A percentile compares a stretch with the other conserved stretches of the same genome.
These are phyloP conservation scores for Lutjanus argentimaculatus DNA, from an alignment of 2,797 vertebrate species.

Conservation along the genomic window DNA sequence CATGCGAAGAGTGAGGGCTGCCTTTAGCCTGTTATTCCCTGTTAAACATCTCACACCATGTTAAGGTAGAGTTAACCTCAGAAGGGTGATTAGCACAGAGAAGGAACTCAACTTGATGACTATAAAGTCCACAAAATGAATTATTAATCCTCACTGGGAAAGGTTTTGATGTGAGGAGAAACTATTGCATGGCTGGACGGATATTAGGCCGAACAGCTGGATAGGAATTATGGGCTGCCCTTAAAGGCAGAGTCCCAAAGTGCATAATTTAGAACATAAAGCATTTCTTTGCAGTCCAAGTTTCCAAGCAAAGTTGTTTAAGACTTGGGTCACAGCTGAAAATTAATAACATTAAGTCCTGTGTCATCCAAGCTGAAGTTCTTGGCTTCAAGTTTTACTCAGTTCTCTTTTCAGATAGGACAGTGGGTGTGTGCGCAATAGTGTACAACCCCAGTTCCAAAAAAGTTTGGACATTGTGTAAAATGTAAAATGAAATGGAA, in stretches of 20 bases:
- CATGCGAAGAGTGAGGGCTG: slow-evolving; percentile 78
- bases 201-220: slow-evolving; percentile 75
- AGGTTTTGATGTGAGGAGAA: slow-evolving; percentile 64
- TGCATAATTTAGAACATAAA: slow-evolving; percentile 75
- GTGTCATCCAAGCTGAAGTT: slow-evolving; percentile 42
- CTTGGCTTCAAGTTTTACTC: slow-evolving; percentile 28
- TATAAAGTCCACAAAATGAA: slow-evolving; percentile 64
- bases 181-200: slow-evolving; percentile 57
- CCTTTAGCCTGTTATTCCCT: slow-evolving; percentile 75
- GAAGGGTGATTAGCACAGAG: slow-evolving; percentile 66
- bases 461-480: no score
- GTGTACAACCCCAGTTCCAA: not conserved
- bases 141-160: slow-evolving; percentile 71
- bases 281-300: slow-evolving; percentile 67
- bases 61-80: slow-evolving; percentile 63
- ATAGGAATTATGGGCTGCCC: slow-evolving; percentile 72
- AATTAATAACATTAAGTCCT: slow-evolving; percentile 56
- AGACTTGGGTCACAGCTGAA: slow-evolving; percentile 43
- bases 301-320: slow-evolving; percentile 56
- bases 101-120: slow-evolving; percentile 54
- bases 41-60: slow-evolving; percentile 70
- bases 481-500: no score
- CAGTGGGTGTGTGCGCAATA: slow-evolving; percentile 4
- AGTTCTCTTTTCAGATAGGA: slow-evolving; percentile 30
- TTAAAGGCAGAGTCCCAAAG: slow-evolving; percentile 73